phyloP scores from a whole-genome alignment of 2,888 invertebrate species.

The Syrista parreyssii region DNA sequence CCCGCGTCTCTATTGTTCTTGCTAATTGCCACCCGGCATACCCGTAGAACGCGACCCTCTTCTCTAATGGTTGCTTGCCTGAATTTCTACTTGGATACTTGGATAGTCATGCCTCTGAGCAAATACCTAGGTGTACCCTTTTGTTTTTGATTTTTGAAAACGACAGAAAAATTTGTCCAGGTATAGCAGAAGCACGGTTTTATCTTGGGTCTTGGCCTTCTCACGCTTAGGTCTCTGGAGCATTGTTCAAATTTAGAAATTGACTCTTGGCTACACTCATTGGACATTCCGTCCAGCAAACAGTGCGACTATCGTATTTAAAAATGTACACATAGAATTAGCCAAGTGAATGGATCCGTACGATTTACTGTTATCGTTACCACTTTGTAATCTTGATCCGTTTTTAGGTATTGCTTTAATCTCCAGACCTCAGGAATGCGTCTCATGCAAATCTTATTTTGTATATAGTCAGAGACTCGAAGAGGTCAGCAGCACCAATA shows the following conservation, averaged over 20 bases:
- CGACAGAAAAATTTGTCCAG: neutral
- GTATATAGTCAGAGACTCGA: neutral
- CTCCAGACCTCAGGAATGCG: neutral
- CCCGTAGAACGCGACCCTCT: slow-evolving; percentile 27
- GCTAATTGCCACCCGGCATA: slow-evolving; percentile 63
- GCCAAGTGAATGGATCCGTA: neutral
- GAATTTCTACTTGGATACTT: slow-evolving; percentile 4
- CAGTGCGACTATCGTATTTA: neutral
- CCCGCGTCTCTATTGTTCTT: slow-evolving; percentile 62
- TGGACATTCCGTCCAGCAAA: neutral
- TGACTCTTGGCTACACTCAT: neutral
- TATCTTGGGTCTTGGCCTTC: neutral
- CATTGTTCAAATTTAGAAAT: neutral
- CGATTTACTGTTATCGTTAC: neutral
- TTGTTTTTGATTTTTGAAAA: neutral
- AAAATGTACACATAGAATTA: neutral
- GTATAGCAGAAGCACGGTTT: neutral
- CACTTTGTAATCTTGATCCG: neutral
- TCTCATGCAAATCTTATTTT: neutral
- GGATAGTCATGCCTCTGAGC: slow-evolving; percentile 21
- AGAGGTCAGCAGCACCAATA: neutral
- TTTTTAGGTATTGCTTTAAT: neutral
- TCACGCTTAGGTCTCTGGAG: neutral
- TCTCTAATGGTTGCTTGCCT: slow-evolving; percentile 11
- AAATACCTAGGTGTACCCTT: slow-evolving; percentile 6